Evolutionary conservation across 2,797 vertebrate species (phyloP).

Genomic region (Nasua narica): DNA sequence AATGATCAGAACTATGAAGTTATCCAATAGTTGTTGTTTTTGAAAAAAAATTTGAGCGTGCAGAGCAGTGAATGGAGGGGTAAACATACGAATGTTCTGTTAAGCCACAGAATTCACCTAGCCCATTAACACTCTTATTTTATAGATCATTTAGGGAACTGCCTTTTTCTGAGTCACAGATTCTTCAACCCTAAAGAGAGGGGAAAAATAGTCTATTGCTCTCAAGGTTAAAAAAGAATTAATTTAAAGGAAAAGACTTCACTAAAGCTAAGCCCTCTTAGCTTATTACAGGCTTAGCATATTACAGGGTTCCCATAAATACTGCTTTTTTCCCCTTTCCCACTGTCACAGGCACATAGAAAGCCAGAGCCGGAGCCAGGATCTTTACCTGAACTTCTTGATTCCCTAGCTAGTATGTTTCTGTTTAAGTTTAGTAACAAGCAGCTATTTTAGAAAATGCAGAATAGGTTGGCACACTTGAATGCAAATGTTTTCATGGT

Average conservation of each 20-base stretch:
- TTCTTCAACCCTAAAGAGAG: not conserved
- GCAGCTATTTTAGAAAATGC: not conserved
- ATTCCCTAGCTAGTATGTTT: not conserved
- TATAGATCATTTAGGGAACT: not conserved
- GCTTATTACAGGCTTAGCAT: not conserved
- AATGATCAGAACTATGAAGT: not conserved
- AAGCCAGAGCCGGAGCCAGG: not conserved
- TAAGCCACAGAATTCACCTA: not conserved
- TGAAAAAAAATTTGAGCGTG: not conserved
- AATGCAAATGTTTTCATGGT: not conserved
- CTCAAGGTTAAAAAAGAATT: not conserved
- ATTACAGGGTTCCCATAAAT: not conserved
- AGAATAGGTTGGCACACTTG: not conserved
- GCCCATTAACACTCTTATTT: accelerated
- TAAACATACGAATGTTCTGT: not conserved
- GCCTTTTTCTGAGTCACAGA: not conserved
- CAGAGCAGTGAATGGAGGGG: not conserved
- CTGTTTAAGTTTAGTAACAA: not conserved
- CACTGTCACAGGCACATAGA: accelerated
- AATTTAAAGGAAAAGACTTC: not conserved
- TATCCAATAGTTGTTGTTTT: not conserved
- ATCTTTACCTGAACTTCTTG: not conserved
- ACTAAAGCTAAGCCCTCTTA: not conserved
- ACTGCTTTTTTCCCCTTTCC: accelerated
- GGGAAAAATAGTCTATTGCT: not conserved